Evolutionary conservation across 1,140 invertebrate genomes (phyloP), one percentile per base, ranked within the genome.

Genomic region (Leptinotarsa defecta): DNA sequence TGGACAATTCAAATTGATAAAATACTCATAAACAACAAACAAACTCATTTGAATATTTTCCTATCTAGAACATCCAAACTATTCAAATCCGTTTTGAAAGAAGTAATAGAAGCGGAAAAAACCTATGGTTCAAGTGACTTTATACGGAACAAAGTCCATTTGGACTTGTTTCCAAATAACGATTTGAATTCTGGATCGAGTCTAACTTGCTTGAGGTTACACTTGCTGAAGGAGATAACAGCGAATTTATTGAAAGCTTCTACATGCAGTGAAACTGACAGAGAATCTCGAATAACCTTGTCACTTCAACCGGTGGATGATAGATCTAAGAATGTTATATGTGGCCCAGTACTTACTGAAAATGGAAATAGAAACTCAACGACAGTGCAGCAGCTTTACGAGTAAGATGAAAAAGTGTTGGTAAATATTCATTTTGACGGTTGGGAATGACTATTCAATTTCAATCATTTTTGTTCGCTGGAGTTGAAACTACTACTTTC

Each of bases 341-440:
- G 79, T 80, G 84, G 81, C 3, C 74, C 77, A 73, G 82, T 85
- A 49, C 48, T 83, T 24, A 83, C 79, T 78, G 77, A 76, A 71
- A 74, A 80, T 17, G 80, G 81, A 27, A 49, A 73, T 43, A 84
- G 82, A 77, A 78, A 81, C 71, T 62, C 22, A 67, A 78, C 73
- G 43, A 80, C 74, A 48, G 74, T 79, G 17, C 61, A 48, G 52
- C 75, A 83, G 43, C 78, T 78, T 62, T 78, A 75, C 24, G 76
- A 74, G 82, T 82, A 77, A 69, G 52, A 73, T 13, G 34, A 34
- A 34, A 34, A 34, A 34, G 8, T 43, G 34, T 43, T 43, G 34
- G 34, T 43, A 43, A 43, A 43, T 43, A 11, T 43, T 43, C 34
- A 43, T 43, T 43, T 43, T 43, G 4, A 8, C 8, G 34, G 34